Evolutionary conservation across 2,797 vertebrate genomes (phyloP), one percentile per base, ranked within the genome.

Genomic region (Glyptemys insculpta): DNA sequence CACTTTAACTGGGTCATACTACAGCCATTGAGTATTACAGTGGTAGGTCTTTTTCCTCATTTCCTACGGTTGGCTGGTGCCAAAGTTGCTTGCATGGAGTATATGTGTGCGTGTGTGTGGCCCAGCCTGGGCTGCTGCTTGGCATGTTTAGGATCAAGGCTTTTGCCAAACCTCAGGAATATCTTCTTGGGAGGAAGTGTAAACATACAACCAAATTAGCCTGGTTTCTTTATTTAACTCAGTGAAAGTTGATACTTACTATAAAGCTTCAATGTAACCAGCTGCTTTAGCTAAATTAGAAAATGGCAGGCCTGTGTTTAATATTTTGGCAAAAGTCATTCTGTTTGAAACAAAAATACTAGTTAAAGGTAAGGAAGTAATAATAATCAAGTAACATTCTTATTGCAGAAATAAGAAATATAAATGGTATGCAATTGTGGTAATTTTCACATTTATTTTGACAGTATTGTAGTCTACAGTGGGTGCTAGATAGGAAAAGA

Each of bases 141-240:
- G 94, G 94, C 79, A 25, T 83, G 81, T 65, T 84, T 96, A 79
- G 49, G 85, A 96, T 96, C 72, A 11, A 79, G 74, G 96, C 91
- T 97, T 94, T 95, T 97, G 97, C 97, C 97, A 97, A 96, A 97
- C 94, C 97, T 97, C 97, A 97, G 95, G 93, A 91, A 57, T 86
- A 83, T 85, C 83, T 96, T 95, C 87, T 90, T 81, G 81, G 91
- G 79, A 85, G 91, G 93, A 95, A 88, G 93, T 94, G 95, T 96
- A 97, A 97, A 97, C 94, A 97, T 85, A 72, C n/a, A 94, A 97
- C 95, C 88, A 93, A 93, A 95, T 94, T 95, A 96, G 50, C 79
- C 87, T 95, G 82, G 53, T 92, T 97, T 91, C 94, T 91, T 96
- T 95, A 94, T 97, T 95, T 97, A 95, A 90, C 47, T 94, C 37